Percentiles rank a stretch among this genome's conserved stretches.
Conservation (phyloP, 2,888 invertebrate genomes). For the Caenorhabditis doughertyi region DNA sequence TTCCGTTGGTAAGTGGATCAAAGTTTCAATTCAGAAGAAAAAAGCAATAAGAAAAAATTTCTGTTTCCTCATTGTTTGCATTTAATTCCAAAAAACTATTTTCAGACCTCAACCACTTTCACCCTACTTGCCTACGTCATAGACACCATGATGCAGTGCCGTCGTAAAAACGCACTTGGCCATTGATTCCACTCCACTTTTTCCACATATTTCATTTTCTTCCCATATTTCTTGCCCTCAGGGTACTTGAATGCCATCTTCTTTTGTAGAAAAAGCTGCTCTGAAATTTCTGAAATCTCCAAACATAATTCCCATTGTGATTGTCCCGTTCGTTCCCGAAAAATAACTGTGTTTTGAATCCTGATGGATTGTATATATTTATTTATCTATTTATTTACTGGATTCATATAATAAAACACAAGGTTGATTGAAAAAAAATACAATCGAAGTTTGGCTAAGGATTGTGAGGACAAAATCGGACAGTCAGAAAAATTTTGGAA, state of each 20-base stretch:
- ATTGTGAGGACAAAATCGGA: background rate
- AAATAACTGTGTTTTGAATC: slow-evolving; percentile 11
- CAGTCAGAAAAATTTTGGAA: background rate
- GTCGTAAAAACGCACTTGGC: slow-evolving; percentile 43
- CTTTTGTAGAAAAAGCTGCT: background rate
- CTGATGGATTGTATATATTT: background rate
- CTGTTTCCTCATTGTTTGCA: background rate
- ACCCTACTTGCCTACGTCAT: slow-evolving; percentile 63
- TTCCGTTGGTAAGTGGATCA: slow-evolving; percentile 63
- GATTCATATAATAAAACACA: slow-evolving; percentile 19
- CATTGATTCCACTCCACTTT: slow-evolving; percentile 12
- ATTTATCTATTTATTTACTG: background rate
- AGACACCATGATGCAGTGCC: slow-evolving; percentile 65
- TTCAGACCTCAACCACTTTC: slow-evolving; percentile 66
- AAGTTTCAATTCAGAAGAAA: too few species aligned
- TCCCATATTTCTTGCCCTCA: slow-evolving; percentile 40
- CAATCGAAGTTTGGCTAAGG: background rate
- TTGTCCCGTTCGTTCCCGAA: background rate
- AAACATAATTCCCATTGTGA: slow-evolving; percentile 45
- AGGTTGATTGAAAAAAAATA: background rate
- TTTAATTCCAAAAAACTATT: background rate
- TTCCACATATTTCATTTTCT: background rate
- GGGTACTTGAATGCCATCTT: slow-evolving; percentile 32
- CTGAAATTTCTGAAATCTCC: slow-evolving; percentile 5
- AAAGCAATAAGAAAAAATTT: too few species aligned